Base-by-base conservation (phyloP, 2,113 vertebrate genomes). In the Lampris megalopsis region DNA sequence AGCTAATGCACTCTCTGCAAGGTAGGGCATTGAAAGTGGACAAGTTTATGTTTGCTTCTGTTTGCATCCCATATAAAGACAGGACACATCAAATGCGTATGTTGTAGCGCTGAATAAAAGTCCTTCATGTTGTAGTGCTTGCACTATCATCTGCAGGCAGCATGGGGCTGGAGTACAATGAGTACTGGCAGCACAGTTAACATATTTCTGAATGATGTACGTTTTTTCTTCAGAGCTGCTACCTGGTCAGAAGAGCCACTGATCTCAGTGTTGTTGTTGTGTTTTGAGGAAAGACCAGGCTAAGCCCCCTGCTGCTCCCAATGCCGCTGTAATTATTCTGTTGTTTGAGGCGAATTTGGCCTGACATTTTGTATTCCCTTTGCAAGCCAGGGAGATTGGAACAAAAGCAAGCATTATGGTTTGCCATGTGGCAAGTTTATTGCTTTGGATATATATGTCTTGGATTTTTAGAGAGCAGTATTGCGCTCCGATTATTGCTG, bases 361-460 rank as follows among this genome's bases (percentile, higher is more conserved):
- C 85, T 87, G 89, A 90, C 92, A 88, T 84, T 87, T 91, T 75
- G 66, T 89, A 83, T 92, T 92, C 88, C 84, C 77, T 86, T 81
- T 65, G 81, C 82, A 87, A 80, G 75, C 79, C 58, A 38, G 62
- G 73, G 65, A 86, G 86, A 87, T 85, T 88, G 85, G 84, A 91
- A 92, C 88, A 89, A 87, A 90, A 87, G 81, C 50, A 68, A 72
- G 73, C 77, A 90, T 89, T 85, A 84, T 68, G 76, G 80, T 66
- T 84, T 48, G 62, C 74, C 81, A 75, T 62, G 82, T 75, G 82
- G 75, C 63, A 58, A 60, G 78, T 73, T 77, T 81, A 83, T 85
- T 85, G 71, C 74, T 73, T 72, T 83, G 72, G 83, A 91, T 81
- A 80, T 85, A 86, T 83, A 62, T 61, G 68, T 77, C 71, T 77